These are phyloP conservation scores for Remorina albescens DNA, from an alignment of 2,797 vertebrate genomes.

Conservation along the genomic window DNA sequence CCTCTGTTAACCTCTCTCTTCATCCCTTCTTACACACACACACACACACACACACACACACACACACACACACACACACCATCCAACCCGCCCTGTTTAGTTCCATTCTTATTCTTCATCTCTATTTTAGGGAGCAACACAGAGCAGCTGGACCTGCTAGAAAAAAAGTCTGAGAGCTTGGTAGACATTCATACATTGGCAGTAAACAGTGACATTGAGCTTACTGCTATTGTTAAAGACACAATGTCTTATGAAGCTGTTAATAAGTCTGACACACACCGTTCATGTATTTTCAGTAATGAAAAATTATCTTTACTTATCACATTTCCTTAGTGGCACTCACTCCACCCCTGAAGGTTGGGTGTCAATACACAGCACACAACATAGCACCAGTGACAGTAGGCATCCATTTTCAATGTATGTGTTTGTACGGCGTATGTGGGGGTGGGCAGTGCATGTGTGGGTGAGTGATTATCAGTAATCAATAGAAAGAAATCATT, in stretches of 20 bases:
- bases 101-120: conserved; percentile 73
- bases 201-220: conserved; percentile 39
- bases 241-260: conserved; percentile 9
- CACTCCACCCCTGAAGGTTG: conserved; percentile 23
- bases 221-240: conserved; percentile 26
- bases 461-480: conserved; percentile 78
- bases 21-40: conserved; percentile 44
- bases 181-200: conserved; percentile 5
- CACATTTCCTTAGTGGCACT: conserved; percentile 32
- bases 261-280: conserved; percentile 3
- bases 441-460: conserved; percentile 42
- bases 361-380: conserved; percentile 31
- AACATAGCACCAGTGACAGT: conserved; percentile 23
- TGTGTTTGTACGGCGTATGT: conserved; percentile 19
- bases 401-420: conserved; percentile 50
- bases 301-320: conserved; percentile 24
- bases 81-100: conserved; percentile 55
- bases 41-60: too few relatives aligned
- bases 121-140: conserved; percentile 76
- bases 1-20: conserved; percentile 60
- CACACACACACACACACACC: conserved; percentile 22
- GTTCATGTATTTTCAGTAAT: conserved; percentile 18
- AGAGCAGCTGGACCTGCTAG: conserved; percentile 72
- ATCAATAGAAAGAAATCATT: conserved; percentile 77
- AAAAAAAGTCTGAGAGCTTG: conserved; percentile 37